Evolutionary conservation across 2,113 vertebrate species (phyloP).

Genomic region (Hyperoodon ampullatus): DNA sequence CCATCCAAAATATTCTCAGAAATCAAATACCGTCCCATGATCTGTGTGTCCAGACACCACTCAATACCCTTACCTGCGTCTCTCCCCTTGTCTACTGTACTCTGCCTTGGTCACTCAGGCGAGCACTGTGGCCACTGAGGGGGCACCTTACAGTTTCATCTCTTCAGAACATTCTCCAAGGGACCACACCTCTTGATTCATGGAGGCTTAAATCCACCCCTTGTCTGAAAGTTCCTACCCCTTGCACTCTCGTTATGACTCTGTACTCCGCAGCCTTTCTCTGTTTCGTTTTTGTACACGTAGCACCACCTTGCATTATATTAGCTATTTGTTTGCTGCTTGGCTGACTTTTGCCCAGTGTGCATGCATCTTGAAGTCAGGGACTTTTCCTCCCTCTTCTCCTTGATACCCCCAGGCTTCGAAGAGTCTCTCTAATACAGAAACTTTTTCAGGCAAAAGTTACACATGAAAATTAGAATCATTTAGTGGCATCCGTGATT

Average conservation of each 20-base stretch:
- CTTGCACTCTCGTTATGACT: neutral
- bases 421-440: neutral
- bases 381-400: neutral
- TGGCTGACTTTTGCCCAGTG: neutral
- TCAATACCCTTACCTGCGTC: neutral
- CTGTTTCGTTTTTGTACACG: neutral
- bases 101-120: neutral
- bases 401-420: neutral
- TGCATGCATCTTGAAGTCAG: neutral
- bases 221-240: neutral
- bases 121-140: neutral
- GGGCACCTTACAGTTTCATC: neutral
- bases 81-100: neutral
- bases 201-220: neutral
- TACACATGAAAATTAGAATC: neutral
- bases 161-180: neutral
- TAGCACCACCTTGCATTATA: neutral
- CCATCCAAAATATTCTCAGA: neutral
- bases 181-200: neutral
- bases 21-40: neutral
- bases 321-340: neutral
- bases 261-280: neutral
- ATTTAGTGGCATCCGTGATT: neutral
- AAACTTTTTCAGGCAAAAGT: neutral
- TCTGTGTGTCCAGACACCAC: too few relatives aligned